Conservation (phyloP, 1,140 invertebrate species). For the Melipona quadrifasciata region DNA sequence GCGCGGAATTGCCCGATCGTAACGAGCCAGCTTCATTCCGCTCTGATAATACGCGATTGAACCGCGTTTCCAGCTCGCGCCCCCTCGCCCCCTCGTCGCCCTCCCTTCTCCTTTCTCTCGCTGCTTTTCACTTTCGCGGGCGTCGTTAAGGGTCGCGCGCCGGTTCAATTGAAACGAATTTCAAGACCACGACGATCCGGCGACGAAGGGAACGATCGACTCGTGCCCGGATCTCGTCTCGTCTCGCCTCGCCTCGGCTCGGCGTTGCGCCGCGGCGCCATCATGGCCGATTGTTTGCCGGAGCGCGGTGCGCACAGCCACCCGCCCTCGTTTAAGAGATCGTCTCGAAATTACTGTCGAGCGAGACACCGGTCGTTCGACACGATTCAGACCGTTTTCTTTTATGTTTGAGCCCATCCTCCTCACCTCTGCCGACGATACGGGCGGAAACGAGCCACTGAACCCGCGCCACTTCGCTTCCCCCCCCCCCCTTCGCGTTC, state of each 20-base stretch:
- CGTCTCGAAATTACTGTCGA: conserved; percentile 48
- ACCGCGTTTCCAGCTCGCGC: neutral
- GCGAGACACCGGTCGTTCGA: conserved; percentile 39
- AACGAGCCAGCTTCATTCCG: neutral
- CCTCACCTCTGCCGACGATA: conserved; percentile 33
- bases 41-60: conserved; percentile 3
- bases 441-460: conserved; percentile 54
- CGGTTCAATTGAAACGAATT: conserved; percentile 27
- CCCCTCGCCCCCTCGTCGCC: neutral
- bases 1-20: neutral
- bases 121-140: neutral
- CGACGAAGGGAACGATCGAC: neutral
- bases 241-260: too few relatives aligned
- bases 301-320: neutral
- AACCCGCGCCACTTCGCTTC: conserved; percentile 36
- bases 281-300: conserved; percentile 21
- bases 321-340: conserved; percentile 22
- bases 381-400: conserved; percentile 53
- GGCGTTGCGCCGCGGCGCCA: neutral
- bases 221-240: neutral
- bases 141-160: neutral
- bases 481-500: conserved; percentile 12
- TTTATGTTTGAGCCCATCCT: conserved; percentile 50
- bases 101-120: too few relatives aligned
- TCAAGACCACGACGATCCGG: neutral